Conservation (phyloP, 2,888 invertebrate species). For the Panorpa germanica region DNA sequence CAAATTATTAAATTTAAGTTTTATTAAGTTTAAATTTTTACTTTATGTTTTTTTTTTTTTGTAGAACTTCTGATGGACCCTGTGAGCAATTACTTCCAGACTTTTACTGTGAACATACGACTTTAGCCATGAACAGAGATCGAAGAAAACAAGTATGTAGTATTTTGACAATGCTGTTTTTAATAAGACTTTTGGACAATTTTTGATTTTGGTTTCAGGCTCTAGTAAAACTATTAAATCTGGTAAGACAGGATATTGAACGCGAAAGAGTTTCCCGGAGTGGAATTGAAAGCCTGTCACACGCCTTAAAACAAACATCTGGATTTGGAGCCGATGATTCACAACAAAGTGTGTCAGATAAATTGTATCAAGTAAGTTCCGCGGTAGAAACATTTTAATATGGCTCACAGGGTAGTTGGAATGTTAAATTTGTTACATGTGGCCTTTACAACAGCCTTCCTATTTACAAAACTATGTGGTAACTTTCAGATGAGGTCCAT, state of each 20-base stretch:
- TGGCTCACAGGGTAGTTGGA: not conserved
- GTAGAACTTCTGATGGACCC: conserved; percentile 30
- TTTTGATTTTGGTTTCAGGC: conserved; percentile 30
- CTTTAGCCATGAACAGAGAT: conserved; percentile 82
- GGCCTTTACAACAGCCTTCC: not conserved
- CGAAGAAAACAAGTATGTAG: conserved; percentile 53
- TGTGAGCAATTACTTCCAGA: conserved; percentile 79
- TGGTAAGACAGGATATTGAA: conserved; percentile 76
- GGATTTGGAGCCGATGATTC: conserved; percentile 76
- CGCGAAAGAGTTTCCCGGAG: conserved; percentile 77
- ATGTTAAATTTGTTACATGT: not conserved
- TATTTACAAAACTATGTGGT: too few relatives aligned
- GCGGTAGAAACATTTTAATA: conserved; percentile 3
- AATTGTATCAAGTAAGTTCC: conserved; percentile 68
- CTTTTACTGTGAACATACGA: conserved; percentile 89
- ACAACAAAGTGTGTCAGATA: conserved; percentile 79
- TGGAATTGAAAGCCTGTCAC: conserved; percentile 73
- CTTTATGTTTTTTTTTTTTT: too few relatives aligned
- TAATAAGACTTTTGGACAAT: not conserved
- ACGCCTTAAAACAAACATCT: conserved; percentile 70
- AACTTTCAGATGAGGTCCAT: conserved; percentile 69
- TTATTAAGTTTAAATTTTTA: too few relatives aligned
- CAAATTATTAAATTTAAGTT: too few relatives aligned
- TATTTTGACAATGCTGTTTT: not conserved
- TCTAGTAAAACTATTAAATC: conserved; percentile 62